Evolutionary conservation across 23 tunicate genomes (phyloP).

Genomic region (Trididemnum miniatum): DNA sequence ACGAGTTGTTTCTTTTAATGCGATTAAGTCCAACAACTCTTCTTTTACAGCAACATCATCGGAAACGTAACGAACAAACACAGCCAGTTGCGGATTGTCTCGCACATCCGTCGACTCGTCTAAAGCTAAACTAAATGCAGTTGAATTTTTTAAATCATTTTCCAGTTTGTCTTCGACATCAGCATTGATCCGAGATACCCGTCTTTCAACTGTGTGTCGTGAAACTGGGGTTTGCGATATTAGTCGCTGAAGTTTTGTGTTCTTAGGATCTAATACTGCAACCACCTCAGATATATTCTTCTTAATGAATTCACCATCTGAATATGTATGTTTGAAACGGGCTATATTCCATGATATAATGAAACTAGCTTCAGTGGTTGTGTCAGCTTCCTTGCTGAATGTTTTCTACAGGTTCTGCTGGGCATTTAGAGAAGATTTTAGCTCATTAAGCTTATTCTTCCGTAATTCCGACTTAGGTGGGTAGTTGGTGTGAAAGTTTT

Average conservation of each 20-base stretch:
- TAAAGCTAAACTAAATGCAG: too few relatives aligned
- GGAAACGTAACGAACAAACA: constrained; percentile 39
- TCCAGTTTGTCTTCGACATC: constrained; percentile 49
- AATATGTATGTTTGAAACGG: constrained; percentile 23
- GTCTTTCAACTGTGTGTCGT: constrained; percentile 48
- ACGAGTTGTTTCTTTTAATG: constrained; percentile 47
- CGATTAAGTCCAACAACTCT: constrained; percentile 36
- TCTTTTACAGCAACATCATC: constrained; percentile 37
- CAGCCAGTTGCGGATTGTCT: constrained; percentile 46
- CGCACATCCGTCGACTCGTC: constrained; percentile 52
- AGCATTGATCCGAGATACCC: constrained; percentile 44
- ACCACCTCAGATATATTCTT: constrained; percentile 14
- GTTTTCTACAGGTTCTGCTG: constrained; percentile 43
- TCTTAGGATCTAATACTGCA: constrained; percentile 32
- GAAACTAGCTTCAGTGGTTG: constrained; percentile 42
- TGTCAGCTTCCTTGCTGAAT: constrained; percentile 47
- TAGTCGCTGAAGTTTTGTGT: constrained; percentile 32
- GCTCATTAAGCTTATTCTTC: constrained; percentile 32
- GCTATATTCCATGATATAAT: constrained; percentile 48
- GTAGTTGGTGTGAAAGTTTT: constrained; percentile 40
- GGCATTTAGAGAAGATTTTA: constrained; percentile 37
- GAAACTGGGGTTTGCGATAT: constrained; percentile 36
- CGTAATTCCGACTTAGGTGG: constrained; percentile 53
- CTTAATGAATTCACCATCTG: constrained; percentile 36
- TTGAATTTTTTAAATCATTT: constrained; percentile 36